phyloP scores from a whole-genome alignment of 2,888 invertebrate genomes.

The Drosophila anomalata region DNA sequence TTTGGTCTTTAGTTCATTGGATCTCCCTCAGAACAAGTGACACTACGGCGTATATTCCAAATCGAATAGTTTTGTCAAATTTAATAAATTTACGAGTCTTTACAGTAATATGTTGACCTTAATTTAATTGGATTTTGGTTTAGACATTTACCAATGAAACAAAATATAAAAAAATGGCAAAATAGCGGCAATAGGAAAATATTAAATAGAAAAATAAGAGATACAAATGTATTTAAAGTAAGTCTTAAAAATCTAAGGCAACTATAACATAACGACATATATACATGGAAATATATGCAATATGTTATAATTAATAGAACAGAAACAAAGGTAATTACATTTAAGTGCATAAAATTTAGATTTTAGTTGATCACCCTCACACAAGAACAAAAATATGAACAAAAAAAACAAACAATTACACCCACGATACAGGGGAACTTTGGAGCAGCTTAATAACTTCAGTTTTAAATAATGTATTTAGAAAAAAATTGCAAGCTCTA shows the following conservation, averaged over 20 bases:
- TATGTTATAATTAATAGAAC: slow-evolving; percentile 47
- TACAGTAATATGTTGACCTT: slow-evolving; percentile 47
- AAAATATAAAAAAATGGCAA: slow-evolving; percentile 31
- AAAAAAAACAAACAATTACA: slow-evolving; percentile 3
- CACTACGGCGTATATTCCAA: slow-evolving; percentile 52
- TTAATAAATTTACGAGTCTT: slow-evolving; percentile 37
- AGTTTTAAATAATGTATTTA: slow-evolving; percentile 33
- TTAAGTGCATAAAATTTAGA: slow-evolving; percentile 38
- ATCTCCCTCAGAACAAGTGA: slow-evolving; percentile 40
- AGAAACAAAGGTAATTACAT: slow-evolving; percentile 42
- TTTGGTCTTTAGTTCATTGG: slow-evolving; percentile 24
- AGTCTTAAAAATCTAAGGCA: slow-evolving; percentile 58
- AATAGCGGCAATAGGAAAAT: slow-evolving; percentile 43
- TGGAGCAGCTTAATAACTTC: slow-evolving; percentile 40
- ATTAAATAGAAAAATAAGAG: slow-evolving; percentile 26
- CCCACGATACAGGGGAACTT: slow-evolving; percentile 23
- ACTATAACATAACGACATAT: slow-evolving; percentile 62
- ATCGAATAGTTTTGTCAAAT: slow-evolving; percentile 22
- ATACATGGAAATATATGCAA: slow-evolving; percentile 52
- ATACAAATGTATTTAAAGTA: slow-evolving; percentile 46
- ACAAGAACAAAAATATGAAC: slow-evolving; percentile 12
- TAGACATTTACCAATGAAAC: slow-evolving; percentile 38
- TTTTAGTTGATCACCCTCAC: slow-evolving; percentile 21
- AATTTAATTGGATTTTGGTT: slow-evolving; percentile 54
- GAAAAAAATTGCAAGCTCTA: slow-evolving; percentile 5